Percentiles rank a stretch among this genome's conserved stretches.
Conservation (phyloP, 2,888 invertebrate genomes). For the Drosophila multiciliata region DNA sequence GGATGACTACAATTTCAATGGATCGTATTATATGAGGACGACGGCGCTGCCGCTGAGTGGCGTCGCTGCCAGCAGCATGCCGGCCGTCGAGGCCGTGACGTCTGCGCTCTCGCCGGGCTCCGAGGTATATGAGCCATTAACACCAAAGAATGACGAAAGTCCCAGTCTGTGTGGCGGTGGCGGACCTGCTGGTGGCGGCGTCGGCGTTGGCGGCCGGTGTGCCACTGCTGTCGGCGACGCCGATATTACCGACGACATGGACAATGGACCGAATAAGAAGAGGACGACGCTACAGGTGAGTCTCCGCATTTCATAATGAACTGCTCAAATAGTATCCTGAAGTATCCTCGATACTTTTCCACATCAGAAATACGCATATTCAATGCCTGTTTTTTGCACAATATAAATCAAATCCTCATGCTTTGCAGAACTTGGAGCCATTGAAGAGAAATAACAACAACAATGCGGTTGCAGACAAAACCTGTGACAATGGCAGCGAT, state of each 20-base stretch:
- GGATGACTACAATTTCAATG: constrained; percentile 70
- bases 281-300: constrained; percentile 73
- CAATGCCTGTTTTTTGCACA: background rate
- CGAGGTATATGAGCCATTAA: constrained; percentile 76
- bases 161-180: constrained; percentile 68
- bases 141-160: constrained; percentile 76
- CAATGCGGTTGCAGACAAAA: constrained; percentile 49
- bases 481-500: constrained; percentile 63
- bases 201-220: constrained; percentile 41
- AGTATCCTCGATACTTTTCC: background rate
- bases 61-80: constrained; percentile 49
- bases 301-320: background rate
- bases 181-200: constrained; percentile 35
- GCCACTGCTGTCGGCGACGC: constrained; percentile 53
- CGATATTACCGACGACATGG: constrained; percentile 69
- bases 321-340: background rate
- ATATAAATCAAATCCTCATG: background rate
- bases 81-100: constrained; percentile 44
- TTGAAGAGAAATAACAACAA: constrained; percentile 50
- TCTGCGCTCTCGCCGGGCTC: constrained; percentile 73
- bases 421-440: constrained; percentile 64
- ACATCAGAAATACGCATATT: background rate
- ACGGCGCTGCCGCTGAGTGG: constrained; percentile 47
- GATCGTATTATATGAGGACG: constrained; percentile 65
- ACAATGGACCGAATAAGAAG: constrained; percentile 70